Percentiles rank a stretch among this genome's conserved stretches.
Evolutionary conservation across 2,888 invertebrate genomes (phyloP).

Genomic region (Frankliniella fusca): DNA sequence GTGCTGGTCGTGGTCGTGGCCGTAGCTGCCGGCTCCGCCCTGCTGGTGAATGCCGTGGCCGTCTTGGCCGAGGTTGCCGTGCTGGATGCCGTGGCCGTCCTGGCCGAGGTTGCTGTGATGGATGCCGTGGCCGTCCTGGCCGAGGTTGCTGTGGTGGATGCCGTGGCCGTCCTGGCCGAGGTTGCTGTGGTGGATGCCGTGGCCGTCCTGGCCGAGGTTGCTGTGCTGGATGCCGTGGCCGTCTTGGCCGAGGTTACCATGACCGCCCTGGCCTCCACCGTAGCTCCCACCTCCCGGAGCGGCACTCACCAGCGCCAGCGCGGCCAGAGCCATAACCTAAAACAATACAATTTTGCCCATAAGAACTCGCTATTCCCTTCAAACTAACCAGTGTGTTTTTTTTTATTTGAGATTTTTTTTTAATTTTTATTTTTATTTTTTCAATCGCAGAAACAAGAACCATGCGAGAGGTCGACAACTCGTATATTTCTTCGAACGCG

Average conservation of each 20-base stretch:
- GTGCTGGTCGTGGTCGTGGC: neutral
- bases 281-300: too few relatives aligned
- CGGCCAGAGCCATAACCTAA: too few relatives aligned
- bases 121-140: neutral
- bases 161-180: neutral
- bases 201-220: neutral
- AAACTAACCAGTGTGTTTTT: too few relatives aligned
- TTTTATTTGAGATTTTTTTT: too few relatives aligned
- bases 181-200: neutral
- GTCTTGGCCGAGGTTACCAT: neutral
- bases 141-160: neutral
- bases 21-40: too few relatives aligned
- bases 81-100: neutral
- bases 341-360: too few relatives aligned
- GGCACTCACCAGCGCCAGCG: too few relatives aligned
- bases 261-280: neutral
- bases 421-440: too few relatives aligned
- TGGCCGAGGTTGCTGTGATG: neutral
- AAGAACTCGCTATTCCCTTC: too few relatives aligned
- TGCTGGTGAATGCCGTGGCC: neutral
- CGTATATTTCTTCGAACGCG: too few relatives aligned
- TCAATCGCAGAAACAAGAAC: too few relatives aligned
- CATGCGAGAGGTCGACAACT: too few relatives aligned
- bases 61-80: neutral
- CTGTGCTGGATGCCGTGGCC: neutral